These are phyloP conservation scores for Drosophila koepferae DNA, from an alignment of 2,888 invertebrate species.

Conservation along the genomic window DNA sequence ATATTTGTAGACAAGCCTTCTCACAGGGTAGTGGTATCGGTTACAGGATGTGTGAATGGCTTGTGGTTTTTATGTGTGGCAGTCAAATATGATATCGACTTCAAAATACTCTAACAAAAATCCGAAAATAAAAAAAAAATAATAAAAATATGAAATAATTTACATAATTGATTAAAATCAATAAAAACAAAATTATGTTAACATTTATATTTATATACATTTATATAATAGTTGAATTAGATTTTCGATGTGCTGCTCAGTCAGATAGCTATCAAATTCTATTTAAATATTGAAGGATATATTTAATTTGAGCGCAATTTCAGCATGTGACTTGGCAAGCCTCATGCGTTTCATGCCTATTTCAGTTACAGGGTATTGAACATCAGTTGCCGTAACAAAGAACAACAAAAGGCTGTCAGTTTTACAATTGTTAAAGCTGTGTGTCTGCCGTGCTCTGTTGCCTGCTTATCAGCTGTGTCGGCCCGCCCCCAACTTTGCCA, in stretches of 20 bases:
- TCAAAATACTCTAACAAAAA: neutral
- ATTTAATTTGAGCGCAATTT: neutral
- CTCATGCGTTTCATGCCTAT: neutral
- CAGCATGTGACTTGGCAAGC: neutral
- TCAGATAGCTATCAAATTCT: neutral
- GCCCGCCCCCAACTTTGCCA: constrained; percentile 7
- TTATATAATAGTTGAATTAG: no score
- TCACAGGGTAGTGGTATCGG: constrained; percentile 11
- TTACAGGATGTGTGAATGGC: constrained; percentile 16
- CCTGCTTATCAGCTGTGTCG: constrained; percentile 53
- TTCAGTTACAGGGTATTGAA: constrained; percentile 21
- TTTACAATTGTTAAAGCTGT: constrained; percentile 39
- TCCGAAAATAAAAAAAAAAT: neutral
- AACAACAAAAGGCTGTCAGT: constrained; percentile 50
- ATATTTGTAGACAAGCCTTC: constrained; percentile 34
- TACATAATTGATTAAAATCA: no score
- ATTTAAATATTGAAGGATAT: neutral
- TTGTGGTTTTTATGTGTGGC: constrained; percentile 1
- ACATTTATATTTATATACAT: no score
- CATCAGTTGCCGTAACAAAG: constrained; percentile 30
- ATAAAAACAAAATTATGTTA: no score
- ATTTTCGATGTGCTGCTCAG: neutral
- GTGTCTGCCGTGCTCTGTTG: constrained; percentile 18
- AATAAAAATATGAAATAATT: no score
- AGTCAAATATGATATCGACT: neutral